Conservation (phyloP, 1,140 invertebrate genomes). For the Leptonema lineaticorne region DNA sequence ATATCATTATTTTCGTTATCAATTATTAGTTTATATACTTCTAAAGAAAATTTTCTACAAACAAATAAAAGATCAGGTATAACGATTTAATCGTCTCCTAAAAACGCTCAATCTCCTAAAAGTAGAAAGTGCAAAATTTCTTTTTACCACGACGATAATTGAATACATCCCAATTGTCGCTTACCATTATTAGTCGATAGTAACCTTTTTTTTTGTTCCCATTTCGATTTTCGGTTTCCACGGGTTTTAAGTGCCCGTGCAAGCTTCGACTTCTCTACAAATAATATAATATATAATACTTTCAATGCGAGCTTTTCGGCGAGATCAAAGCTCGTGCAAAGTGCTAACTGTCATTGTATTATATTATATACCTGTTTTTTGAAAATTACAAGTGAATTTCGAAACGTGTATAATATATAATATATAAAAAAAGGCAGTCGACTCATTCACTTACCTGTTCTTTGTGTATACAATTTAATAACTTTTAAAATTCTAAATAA, state of each 20-base stretch:
- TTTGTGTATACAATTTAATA: no score
- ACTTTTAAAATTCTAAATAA: no score
- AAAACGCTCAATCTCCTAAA: not conserved
- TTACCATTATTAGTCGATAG: not conserved
- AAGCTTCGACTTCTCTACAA: not conserved
- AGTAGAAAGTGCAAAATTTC: no score
- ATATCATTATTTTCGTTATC: no score
- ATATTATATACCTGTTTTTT: slow-evolving; percentile 15
- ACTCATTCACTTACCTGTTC: no score
- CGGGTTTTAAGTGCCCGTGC: not conserved
- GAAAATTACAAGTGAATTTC: slow-evolving; percentile 11
- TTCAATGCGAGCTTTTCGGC: no score
- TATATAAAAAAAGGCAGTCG: not conserved
- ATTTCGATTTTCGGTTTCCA: not conserved
- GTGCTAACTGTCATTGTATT: slow-evolving; percentile 9
- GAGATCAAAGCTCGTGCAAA: slow-evolving; percentile 1
- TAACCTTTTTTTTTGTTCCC: not conserved
- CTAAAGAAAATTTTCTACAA: no score
- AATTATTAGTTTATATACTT: no score
- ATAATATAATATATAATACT: not conserved
- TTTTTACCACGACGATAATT: no score
- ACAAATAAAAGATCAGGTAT: no score
- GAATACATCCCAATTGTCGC: no score
- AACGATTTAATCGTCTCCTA: not conserved
- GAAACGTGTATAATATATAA: not conserved